These are phyloP conservation scores for Mimas tiliae DNA, from an alignment of 2,888 invertebrate genomes.

Conservation along the genomic window DNA sequence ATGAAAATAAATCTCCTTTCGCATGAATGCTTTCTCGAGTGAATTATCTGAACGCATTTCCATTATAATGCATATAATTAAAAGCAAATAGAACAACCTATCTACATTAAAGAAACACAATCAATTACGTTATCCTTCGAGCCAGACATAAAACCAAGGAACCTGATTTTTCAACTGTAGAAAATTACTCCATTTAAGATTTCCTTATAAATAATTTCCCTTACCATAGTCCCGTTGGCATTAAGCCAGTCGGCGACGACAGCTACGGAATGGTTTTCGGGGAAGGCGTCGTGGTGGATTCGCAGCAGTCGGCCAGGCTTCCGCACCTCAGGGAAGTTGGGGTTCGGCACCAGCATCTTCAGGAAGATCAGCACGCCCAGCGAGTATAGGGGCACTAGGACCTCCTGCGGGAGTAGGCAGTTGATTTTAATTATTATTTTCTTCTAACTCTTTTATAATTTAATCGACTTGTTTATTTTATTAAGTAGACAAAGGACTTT, in stretches of 20 bases:
- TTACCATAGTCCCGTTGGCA: conserved; percentile 77
- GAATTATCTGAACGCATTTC: background rate
- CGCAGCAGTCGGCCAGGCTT: conserved; percentile 86
- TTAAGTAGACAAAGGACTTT: too few species aligned
- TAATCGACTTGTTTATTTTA: too few species aligned
- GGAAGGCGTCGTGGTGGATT: conserved; percentile 81
- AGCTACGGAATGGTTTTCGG: conserved; percentile 86
- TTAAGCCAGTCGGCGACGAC: conserved; percentile 86
- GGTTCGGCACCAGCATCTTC: conserved; percentile 90
- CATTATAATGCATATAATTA: background rate
- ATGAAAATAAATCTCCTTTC: too few species aligned
- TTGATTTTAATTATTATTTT: background rate
- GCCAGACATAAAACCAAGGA: conserved; percentile 9
- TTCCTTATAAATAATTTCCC: conserved; percentile 14
- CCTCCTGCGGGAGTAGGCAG: conserved; percentile 84
- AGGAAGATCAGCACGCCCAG: conserved; percentile 89
- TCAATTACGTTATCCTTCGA: conserved; percentile 4
- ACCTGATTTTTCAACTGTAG: background rate
- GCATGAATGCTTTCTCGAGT: too few species aligned
- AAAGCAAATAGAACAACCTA: background rate
- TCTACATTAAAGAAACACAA: background rate
- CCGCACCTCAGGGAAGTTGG: conserved; percentile 89
- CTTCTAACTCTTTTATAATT: too few species aligned
- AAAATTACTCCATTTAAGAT: too few species aligned
- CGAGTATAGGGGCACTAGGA: conserved; percentile 91